Evolutionary conservation across 1,140 invertebrate genomes (phyloP), one percentile per base, ranked within the genome.

Genomic region (Acromyrmex heyeri): DNA sequence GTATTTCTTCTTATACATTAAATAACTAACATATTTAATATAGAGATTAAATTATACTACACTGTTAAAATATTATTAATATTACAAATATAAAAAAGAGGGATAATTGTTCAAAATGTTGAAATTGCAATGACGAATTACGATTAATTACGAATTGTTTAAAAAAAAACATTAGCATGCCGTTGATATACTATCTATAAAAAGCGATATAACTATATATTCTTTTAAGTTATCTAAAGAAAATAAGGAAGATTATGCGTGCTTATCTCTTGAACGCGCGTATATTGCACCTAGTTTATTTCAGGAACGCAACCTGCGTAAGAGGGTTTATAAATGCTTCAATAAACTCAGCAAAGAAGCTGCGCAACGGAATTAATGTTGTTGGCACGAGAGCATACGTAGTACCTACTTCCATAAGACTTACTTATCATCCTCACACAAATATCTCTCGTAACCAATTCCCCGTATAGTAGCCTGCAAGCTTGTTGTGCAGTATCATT

Each of bases 371-470:
- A 81, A 72, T 81, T 81, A 81, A 81, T 57, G 77, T 21, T 38
- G 30, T 24, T 70, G 64, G 21, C 78, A 57, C 65, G 65, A 57
- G 65, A 27, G 59, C 59, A 30, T 27, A 27, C n/a, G 50, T 21
- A 34, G 18, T 55, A 24, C 18, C 30, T 27, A 30, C 44, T 69
- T 81, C 30, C 78, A 81, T 61, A 70, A 81, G 55, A 72, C 78
- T 81, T 72, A 70, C 30, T 69, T 79, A 81, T 57, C 65, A 30
- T 48, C 59, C 24, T 48, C 59, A 21, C 10, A n/a, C 78, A 81
- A 72, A 81, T 81, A 81, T 24, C 55, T 27, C 50, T 44, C 77
- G 65, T 16, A 59, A 12, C 50, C 78, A 70, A 81, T 81, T 69
- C 69, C 48, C 21, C 65, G 48, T 38, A 27, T 38, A 38, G 50